Evolutionary conservation across 37 sponge, comb jelly and placozoan species (phyloP).

Genomic region (Agelas oroides): DNA sequence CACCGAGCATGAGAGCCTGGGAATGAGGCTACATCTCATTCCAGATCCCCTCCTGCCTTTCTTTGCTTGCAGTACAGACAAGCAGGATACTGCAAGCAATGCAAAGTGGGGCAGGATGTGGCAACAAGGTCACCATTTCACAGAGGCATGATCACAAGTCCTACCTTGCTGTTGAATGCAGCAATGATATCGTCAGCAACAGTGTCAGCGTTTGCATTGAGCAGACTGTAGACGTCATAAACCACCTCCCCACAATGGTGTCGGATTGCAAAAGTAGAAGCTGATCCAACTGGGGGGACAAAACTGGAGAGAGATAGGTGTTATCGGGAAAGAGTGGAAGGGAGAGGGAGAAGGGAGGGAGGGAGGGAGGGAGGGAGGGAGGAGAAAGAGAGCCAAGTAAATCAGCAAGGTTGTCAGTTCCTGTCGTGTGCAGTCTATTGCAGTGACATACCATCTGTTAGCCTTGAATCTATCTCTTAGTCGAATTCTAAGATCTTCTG

Average conservation of each 20-base stretch:
- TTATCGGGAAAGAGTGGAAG: background rate
- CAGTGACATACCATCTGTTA: constrained; percentile 26
- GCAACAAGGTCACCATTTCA: background rate
- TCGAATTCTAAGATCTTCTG: constrained; percentile 75
- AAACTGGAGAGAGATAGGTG: constrained; percentile 27
- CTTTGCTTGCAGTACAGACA: no score
- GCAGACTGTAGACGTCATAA: constrained; percentile 78
- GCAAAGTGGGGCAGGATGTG: background rate
- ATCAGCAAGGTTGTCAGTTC: no score
- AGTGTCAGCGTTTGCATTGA: constrained; percentile 88
- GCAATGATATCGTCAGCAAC: constrained; percentile 86
- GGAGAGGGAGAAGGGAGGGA: background rate
- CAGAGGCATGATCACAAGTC: no score
- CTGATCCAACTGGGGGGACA: constrained; percentile 55
- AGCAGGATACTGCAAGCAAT: no score
- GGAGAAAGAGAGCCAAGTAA: no score
- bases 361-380: background rate
- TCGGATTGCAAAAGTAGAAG: constrained; percentile 68
- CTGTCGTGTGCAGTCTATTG: background rate
- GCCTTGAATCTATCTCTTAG: constrained; percentile 54
- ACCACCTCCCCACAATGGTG: constrained; percentile 75
- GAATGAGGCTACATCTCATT: no score
- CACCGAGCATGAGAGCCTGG: no score
- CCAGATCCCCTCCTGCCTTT: no score
- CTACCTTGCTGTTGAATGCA: constrained; percentile 76